phyloP scores from a whole-genome alignment of 2,797 vertebrate species.

The Balearica regulorum region DNA sequence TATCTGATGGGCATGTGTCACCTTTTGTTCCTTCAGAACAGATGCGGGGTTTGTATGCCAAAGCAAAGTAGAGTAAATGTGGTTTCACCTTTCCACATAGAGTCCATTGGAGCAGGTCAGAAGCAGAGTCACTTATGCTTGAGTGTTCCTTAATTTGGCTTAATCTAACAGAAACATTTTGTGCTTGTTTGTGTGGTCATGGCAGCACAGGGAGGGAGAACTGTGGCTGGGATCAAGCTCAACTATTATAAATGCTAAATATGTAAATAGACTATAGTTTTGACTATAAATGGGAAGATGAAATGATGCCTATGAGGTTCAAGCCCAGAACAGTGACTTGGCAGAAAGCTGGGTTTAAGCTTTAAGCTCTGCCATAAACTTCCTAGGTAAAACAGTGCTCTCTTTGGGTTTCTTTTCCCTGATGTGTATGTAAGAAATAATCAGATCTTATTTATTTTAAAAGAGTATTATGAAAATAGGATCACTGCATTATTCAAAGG shows the following conservation, averaged over 20 bases:
- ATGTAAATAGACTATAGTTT: not conserved
- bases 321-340: not conserved
- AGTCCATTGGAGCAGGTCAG: not conserved
- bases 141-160: not conserved
- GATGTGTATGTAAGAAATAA: not conserved
- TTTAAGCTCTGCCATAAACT: not conserved
- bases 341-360: not conserved
- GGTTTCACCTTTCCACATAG: not conserved
- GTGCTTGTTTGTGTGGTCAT: not conserved
- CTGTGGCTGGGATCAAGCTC: not conserved
- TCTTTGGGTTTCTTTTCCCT: not conserved
- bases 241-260: not conserved
- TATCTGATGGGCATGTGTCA: accelerated
- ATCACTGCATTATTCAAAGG: not conserved
- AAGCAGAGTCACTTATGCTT: not conserved
- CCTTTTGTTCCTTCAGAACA: not conserved
- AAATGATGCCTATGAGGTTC: not conserved
- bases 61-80: not conserved
- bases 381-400: not conserved
- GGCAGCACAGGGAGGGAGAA: not conserved
- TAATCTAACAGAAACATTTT: not conserved
- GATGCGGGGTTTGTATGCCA: not conserved
- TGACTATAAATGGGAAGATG: not conserved
- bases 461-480: not conserved
- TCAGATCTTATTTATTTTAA: not conserved